A percentile compares a stretch with the other conserved stretches of the same genome.
phyloP scores from a whole-genome alignment of 2,113 vertebrate species.

The Crotalus tigris region DNA sequence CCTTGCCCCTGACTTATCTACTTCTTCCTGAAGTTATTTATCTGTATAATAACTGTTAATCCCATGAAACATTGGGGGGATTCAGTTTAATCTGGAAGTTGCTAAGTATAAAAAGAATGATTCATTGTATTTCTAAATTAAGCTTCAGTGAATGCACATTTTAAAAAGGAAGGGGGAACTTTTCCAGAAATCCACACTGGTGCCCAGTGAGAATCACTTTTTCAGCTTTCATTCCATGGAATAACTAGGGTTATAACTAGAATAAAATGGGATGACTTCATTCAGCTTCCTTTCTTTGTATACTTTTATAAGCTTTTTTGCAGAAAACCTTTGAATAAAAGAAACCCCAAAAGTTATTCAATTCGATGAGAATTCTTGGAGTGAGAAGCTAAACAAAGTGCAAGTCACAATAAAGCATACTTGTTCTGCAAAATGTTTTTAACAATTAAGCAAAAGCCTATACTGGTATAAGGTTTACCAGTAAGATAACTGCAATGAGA shows the following conservation, averaged over 20 bases:
- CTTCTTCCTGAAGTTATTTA: constrained; percentile 42
- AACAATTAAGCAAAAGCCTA: constrained; percentile 53
- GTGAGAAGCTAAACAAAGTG: constrained; percentile 16
- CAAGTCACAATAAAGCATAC: constrained; percentile 21
- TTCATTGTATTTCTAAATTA: constrained; percentile 40
- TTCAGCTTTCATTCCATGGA: constrained; percentile 14
- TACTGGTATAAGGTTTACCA: constrained; percentile 33
- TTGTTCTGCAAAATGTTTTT: constrained; percentile 43
- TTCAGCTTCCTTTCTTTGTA: constrained; percentile 5
- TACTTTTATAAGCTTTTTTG: background rate
- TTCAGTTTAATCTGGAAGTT: constrained; percentile 30
- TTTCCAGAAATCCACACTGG: constrained; percentile 36
- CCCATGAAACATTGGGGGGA: constrained; percentile 37
- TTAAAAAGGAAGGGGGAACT: background rate
- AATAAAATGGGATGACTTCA: constrained; percentile 15
- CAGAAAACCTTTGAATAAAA: constrained; percentile 33
- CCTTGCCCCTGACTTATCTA: background rate
- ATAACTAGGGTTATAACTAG: background rate
- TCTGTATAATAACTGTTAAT: constrained; percentile 37
- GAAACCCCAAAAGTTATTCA: constrained; percentile 1
- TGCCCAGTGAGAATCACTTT: background rate
- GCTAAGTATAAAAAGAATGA: constrained; percentile 38
- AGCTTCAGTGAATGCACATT: constrained; percentile 43
- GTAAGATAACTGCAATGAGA: constrained; percentile 43
- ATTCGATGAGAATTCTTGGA: constrained; percentile 17